Percentiles rank a stretch among this genome's conserved stretches.
These are phyloP conservation scores for Chloebia gouldiae DNA, from an alignment of 2,113 vertebrate species.

Conservation along the genomic window DNA sequence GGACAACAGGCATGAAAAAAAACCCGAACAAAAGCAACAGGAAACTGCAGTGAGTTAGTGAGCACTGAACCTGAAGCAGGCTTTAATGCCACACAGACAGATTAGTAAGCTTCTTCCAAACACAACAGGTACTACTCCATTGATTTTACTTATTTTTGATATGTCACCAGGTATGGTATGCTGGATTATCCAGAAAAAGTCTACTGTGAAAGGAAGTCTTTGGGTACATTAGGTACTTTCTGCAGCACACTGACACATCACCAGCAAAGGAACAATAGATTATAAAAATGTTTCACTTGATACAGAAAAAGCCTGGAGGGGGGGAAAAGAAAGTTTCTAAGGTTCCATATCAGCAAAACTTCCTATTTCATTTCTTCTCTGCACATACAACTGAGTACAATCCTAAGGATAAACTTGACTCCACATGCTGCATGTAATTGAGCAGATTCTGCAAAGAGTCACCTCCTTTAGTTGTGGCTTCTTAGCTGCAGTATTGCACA, in stretches of 20 bases:
- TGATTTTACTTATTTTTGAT: background rate
- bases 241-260: background rate
- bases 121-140: background rate
- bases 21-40: background rate
- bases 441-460: background rate
- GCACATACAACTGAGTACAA: background rate
- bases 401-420: background rate
- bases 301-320: background rate
- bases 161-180: background rate
- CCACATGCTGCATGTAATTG: background rate
- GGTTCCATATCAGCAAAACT: background rate
- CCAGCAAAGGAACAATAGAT: background rate
- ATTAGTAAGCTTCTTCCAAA: background rate
- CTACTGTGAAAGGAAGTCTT: background rate
- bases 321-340: background rate
- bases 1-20: background rate
- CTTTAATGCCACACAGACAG: background rate
- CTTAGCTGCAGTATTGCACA: background rate
- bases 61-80: background rate
- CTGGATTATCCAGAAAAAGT: background rate
- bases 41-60: background rate
- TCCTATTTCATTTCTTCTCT: background rate
- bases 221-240: rapidly evolving
- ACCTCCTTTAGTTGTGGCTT: background rate
- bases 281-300: background rate